A percentile compares a stretch with the other conserved stretches of the same genome.
These are phyloP conservation scores for Cheilosia pagana DNA, from an alignment of 2,888 invertebrate species.

Conservation along the genomic window DNA sequence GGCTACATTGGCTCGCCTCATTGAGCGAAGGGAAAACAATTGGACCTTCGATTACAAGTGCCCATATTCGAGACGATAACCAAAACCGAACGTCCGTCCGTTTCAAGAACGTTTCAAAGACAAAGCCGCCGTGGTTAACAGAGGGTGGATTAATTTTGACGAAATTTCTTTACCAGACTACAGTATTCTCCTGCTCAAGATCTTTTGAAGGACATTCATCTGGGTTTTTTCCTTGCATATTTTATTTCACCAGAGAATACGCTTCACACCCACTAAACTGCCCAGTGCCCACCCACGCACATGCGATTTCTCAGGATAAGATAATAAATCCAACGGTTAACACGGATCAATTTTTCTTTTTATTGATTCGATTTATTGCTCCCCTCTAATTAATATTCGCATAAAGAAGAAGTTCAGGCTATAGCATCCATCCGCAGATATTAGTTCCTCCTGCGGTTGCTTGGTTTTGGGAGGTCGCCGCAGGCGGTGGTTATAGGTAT, in stretches of 20 bases:
- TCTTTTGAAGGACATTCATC: background rate
- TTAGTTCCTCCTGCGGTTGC: too few relatives aligned
- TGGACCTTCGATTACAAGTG: too few relatives aligned
- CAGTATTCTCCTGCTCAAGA: background rate
- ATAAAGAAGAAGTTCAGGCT: conserved; percentile 15
- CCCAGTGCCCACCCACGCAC: background rate
- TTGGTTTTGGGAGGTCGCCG: too few relatives aligned
- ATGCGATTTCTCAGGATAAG: conserved; percentile 25
- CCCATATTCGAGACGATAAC: too few relatives aligned
- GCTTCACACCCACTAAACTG: background rate
- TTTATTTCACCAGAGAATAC: background rate
- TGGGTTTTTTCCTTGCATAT: conserved; percentile 3
- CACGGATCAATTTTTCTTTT: conserved; percentile 70
- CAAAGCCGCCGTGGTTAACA: too few relatives aligned
- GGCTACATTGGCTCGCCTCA: too few relatives aligned
- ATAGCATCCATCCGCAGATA: conserved; percentile 1
- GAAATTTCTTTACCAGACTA: too few relatives aligned
- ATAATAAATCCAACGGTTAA: conserved; percentile 65
- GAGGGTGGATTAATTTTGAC: too few relatives aligned
- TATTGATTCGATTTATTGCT: conserved; percentile 59
- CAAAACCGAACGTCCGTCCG: too few relatives aligned
- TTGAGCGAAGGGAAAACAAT: too few relatives aligned
- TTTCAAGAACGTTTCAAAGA: too few relatives aligned
- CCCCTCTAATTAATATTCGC: conserved; percentile 66
- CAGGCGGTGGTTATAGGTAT: too few relatives aligned